Conservation (phyloP, 2,113 vertebrate species). For the Dicaeum eximium region DNA sequence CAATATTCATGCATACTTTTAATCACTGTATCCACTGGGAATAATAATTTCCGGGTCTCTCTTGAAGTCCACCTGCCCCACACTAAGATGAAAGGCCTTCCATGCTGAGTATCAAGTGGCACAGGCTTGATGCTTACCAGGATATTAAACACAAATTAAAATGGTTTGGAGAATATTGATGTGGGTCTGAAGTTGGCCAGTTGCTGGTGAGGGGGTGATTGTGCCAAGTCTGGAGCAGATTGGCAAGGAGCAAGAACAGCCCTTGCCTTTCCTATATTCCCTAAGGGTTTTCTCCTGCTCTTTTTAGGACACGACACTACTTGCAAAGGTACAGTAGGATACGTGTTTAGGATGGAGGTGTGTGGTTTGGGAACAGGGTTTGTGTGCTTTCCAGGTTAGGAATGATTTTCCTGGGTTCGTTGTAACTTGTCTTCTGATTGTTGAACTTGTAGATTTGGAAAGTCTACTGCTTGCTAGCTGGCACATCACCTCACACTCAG, state of each 20-base stretch:
- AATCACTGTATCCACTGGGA: slow-evolving; percentile 31
- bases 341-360: slow-evolving; percentile 35
- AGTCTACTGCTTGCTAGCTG: background rate
- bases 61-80: slow-evolving; percentile 42
- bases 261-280: slow-evolving; percentile 25
- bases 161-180: slow-evolving; percentile 14
- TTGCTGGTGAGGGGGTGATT: background rate
- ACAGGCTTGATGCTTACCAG: background rate
- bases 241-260: slow-evolving; percentile 20
- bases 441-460: slow-evolving; percentile 48
- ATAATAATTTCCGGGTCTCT: slow-evolving; percentile 17
- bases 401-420: slow-evolving; percentile 47
- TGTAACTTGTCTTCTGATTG: slow-evolving; percentile 43
- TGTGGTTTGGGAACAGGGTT: slow-evolving; percentile 41
- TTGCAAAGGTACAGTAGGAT: slow-evolving; percentile 10
- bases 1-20: slow-evolving; percentile 42
- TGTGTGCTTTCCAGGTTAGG: slow-evolving; percentile 44
- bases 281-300: slow-evolving; percentile 10
- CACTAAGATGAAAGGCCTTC: slow-evolving; percentile 54
- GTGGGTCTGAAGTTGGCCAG: slow-evolving; percentile 23
- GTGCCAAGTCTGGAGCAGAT: slow-evolving; percentile 6
- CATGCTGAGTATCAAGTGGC: background rate
- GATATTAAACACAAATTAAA: slow-evolving; percentile 36
- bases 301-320: slow-evolving; percentile 48
- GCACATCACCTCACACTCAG: background rate